Conservation (phyloP, 2,113 vertebrate species). For the Alethe diademata region DNA sequence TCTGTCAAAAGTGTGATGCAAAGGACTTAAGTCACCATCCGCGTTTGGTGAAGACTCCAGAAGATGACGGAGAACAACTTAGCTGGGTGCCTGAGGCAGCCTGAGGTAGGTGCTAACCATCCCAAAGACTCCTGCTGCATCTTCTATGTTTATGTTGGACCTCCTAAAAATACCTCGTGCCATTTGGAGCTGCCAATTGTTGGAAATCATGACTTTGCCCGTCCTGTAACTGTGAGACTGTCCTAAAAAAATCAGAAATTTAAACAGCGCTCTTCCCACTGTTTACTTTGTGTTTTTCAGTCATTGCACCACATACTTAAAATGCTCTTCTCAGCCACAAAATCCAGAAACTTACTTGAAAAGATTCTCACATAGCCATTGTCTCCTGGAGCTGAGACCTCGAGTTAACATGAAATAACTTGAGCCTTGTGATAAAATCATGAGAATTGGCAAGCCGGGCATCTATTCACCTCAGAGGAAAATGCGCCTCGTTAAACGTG, state of each 20-base stretch:
- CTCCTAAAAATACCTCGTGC: not conserved
- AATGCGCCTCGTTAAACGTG: not conserved
- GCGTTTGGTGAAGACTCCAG: not conserved
- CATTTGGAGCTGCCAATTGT: not conserved
- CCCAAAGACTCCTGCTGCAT: not conserved
- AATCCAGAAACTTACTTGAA: not conserved
- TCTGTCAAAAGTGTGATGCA: slow-evolving; percentile 2
- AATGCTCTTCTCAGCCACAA: not conserved
- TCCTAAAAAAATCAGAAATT: not conserved
- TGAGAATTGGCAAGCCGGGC: slow-evolving; percentile 7
- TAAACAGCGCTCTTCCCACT: not conserved
- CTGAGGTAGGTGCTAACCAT: not conserved
- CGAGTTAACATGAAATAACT: slow-evolving; percentile 41
- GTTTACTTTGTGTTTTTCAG: not conserved
- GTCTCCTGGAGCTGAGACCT: not conserved
- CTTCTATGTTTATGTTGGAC: slow-evolving; percentile 13
- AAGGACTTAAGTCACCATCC: not conserved
- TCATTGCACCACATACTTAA: not conserved
- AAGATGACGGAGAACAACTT: not conserved
- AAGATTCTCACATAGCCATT: not conserved
- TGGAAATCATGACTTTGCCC: not conserved
- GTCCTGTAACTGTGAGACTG: not conserved
- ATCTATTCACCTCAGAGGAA: slow-evolving; percentile 23
- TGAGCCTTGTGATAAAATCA: slow-evolving; percentile 49
- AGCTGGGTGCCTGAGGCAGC: not conserved